These are phyloP conservation scores for Acanthiza pusilla DNA, from an alignment of 2,797 vertebrate species.

Conservation along the genomic window DNA sequence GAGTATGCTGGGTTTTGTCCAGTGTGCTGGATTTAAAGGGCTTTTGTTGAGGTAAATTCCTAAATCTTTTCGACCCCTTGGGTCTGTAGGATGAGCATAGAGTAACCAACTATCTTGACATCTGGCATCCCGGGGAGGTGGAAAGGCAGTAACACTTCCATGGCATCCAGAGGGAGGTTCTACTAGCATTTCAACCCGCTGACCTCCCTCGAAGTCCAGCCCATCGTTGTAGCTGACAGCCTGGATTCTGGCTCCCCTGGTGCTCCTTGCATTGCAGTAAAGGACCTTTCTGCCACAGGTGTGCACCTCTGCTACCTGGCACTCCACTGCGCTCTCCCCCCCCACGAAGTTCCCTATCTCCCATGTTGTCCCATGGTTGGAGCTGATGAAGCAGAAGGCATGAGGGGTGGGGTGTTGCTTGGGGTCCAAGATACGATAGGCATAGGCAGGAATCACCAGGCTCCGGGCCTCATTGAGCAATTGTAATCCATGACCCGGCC, in stretches of 20 bases:
- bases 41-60: constrained; percentile 67
- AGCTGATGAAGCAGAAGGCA: constrained; percentile 70
- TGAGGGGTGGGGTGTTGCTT: background rate
- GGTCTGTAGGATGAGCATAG: constrained; percentile 63
- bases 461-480: background rate
- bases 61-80: constrained; percentile 43
- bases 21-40: constrained; percentile 29
- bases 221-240: constrained; percentile 56
- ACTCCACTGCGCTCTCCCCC: constrained; percentile 37
- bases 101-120: constrained; percentile 59
- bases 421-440: constrained; percentile 45
- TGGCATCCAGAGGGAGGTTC: constrained; percentile 71
- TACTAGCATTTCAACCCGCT: background rate
- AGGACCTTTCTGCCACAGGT: background rate
- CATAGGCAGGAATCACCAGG: constrained; percentile 72
- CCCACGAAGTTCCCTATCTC: constrained; percentile 31
- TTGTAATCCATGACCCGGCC: constrained; percentile 71
- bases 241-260: constrained; percentile 50
- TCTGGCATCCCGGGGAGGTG: background rate
- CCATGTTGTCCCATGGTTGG: constrained; percentile 58
- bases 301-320: constrained; percentile 66
- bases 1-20: constrained; percentile 60
- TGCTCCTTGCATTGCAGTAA: constrained; percentile 67
- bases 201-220: constrained; percentile 23
- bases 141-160: constrained; percentile 63